phyloP scores from a whole-genome alignment of 1,140 invertebrate genomes.

The Tetraneura akinire region DNA sequence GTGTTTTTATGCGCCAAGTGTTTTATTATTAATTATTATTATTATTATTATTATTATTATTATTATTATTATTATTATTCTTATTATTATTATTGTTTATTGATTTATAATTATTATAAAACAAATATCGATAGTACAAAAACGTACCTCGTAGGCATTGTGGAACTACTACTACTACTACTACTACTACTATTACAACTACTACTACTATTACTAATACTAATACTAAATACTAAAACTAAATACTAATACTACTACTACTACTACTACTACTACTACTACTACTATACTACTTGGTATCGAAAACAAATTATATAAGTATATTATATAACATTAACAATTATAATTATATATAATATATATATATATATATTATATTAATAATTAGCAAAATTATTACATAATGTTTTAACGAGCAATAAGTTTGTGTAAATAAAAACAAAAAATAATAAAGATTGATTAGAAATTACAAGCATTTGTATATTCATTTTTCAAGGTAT shows the following conservation, averaged over 20 bases:
- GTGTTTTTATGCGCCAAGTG: slow-evolving; percentile 32
- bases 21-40: slow-evolving; percentile 29
- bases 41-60: slow-evolving; percentile 19
- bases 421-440: slow-evolving; percentile 49
- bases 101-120: slow-evolving; percentile 29
- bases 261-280: slow-evolving; percentile 40
- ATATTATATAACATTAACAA: slow-evolving; percentile 28
- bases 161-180: slow-evolving; percentile 43
- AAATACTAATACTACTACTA: slow-evolving; percentile 34
- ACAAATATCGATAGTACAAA: slow-evolving; percentile 52
- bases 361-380: slow-evolving; percentile 22
- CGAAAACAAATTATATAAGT: slow-evolving; percentile 44
- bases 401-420: slow-evolving; percentile 50
- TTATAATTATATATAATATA: slow-evolving; percentile 46
- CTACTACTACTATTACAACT: slow-evolving; percentile 41
- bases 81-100: slow-evolving; percentile 29
- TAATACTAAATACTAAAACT: slow-evolving; percentile 40
- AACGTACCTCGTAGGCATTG: slow-evolving; percentile 48
- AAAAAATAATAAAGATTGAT: slow-evolving; percentile 50
- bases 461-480: slow-evolving; percentile 11
- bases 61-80: slow-evolving; percentile 29
- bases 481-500: neutral
- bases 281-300: slow-evolving; percentile 47
- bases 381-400: slow-evolving; percentile 45
- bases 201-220: slow-evolving; percentile 38